These are phyloP conservation scores for Aphelenchoides besseyi DNA, from an alignment of 1,140 invertebrate genomes.

Conservation along the genomic window DNA sequence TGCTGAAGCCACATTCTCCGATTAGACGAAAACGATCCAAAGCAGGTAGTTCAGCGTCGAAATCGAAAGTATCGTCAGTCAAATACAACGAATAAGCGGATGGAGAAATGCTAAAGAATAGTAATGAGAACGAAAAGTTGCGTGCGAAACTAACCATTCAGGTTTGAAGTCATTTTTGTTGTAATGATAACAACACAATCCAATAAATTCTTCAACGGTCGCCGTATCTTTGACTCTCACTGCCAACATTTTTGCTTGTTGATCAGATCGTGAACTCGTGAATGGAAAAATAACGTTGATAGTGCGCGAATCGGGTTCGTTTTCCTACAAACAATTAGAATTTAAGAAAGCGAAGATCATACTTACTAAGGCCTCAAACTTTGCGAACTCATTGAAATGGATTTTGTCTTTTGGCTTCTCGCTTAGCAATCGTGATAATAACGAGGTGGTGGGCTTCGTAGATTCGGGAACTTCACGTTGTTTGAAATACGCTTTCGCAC, in stretches of 20 bases:
- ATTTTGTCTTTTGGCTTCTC: not conserved
- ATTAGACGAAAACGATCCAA: constrained; percentile 19
- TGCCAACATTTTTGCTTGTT: not conserved
- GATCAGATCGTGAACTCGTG: not conserved
- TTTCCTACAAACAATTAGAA: constrained; percentile 10
- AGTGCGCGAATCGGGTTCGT: not conserved
- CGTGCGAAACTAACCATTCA: constrained; percentile 18
- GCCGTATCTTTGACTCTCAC: not conserved
- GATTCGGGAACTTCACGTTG: not conserved
- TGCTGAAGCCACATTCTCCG: constrained; percentile 26
- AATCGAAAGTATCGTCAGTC: constrained; percentile 26
- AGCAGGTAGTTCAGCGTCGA: constrained; percentile 31
- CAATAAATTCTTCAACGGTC: constrained; percentile 29
- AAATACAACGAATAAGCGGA: constrained; percentile 26
- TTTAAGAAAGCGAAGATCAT: not conserved
- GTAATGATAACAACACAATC: constrained; percentile 30
- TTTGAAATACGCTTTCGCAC: not conserved
- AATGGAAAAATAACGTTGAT: constrained; percentile 19
- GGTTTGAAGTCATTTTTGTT: constrained; percentile 16
- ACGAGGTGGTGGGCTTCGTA: not conserved
- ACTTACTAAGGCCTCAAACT: constrained; percentile 1
- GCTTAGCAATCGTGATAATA: not conserved
- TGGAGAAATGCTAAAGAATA: constrained; percentile 20
- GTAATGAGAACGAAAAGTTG: not conserved
- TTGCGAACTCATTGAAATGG: not conserved